Evolutionary conservation across 92 coral and sea anemone genomes (phyloP).

Genomic region (Zoanthus sansibaricus): DNA sequence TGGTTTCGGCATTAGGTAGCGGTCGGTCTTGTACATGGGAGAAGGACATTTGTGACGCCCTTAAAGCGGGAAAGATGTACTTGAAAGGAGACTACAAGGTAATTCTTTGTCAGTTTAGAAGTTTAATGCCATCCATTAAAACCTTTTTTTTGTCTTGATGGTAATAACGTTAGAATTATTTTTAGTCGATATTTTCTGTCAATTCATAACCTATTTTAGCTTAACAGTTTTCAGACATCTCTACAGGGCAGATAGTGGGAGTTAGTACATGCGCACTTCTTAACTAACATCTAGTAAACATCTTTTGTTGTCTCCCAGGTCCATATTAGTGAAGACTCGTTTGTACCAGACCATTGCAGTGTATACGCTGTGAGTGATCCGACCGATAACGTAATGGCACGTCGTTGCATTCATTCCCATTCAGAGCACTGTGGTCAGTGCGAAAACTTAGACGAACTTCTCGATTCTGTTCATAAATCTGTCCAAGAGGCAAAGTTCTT

Average conservation of each 20-base stretch:
- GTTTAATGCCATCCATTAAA: too few relatives aligned
- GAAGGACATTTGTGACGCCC: conserved; percentile 29
- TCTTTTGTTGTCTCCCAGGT: conserved; percentile 36
- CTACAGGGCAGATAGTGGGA: not conserved
- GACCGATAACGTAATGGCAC: not conserved
- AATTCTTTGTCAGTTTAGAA: not conserved
- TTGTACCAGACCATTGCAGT: conserved; percentile 34
- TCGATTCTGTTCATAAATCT: not conserved
- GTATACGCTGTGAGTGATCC: conserved; percentile 28
- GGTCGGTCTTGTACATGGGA: conserved; percentile 18
- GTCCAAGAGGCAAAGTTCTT: not conserved
- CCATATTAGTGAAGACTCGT: conserved; percentile 19
- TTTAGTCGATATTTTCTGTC: too few relatives aligned
- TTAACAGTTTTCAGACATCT: not conserved
- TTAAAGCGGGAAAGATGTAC: conserved; percentile 53
- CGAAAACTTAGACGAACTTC: conserved; percentile 7
- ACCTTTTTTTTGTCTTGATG: too few relatives aligned
- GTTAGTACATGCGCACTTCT: not conserved
- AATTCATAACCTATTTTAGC: too few relatives aligned
- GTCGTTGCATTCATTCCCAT: conserved; percentile 10
- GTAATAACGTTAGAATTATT: too few relatives aligned
- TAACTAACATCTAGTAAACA: not conserved
- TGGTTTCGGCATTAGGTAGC: not conserved
- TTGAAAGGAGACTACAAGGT: conserved; percentile 58
- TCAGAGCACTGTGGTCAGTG: conserved; percentile 29